Evolutionary conservation across 2,797 vertebrate genomes (phyloP).

Genomic region (Adelosebastes latens): DNA sequence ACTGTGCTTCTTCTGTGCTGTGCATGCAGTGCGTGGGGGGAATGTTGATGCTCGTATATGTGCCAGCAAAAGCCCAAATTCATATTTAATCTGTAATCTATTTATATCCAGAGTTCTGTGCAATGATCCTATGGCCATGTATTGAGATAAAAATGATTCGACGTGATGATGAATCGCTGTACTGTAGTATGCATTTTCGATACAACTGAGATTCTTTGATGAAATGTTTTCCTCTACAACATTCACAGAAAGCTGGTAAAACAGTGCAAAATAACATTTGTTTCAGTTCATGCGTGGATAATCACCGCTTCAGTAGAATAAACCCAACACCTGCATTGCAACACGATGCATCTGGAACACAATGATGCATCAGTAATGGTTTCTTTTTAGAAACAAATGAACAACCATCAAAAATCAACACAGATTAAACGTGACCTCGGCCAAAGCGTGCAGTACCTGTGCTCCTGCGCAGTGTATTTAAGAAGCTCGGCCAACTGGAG

Average conservation of each 20-base stretch:
- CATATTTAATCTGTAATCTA: conserved; percentile 53
- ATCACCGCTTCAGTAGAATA: conserved; percentile 23
- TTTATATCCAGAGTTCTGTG: conserved; percentile 18
- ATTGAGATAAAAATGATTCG: conserved; percentile 7
- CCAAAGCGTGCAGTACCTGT: conserved; percentile 83
- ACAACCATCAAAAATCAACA: neutral
- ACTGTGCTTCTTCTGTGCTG: conserved; percentile 15
- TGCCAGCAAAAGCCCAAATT: conserved; percentile 29
- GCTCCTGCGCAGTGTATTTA: conserved; percentile 98
- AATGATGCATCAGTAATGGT: conserved; percentile 23
- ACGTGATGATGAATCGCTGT: neutral
- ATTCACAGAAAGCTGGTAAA: conserved; percentile 13
- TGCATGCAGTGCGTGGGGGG: neutral
- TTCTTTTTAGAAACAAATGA: conserved; percentile 20
- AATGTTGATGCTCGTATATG: neutral
- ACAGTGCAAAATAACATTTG: conserved; percentile 25
- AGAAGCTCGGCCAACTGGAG: conserved; percentile 97
- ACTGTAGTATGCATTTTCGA: neutral
- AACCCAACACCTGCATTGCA: conserved; percentile 47
- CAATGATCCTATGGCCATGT: neutral
- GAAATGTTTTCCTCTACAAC: conserved; percentile 20
- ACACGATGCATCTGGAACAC: neutral
- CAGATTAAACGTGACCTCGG: conserved; percentile 13
- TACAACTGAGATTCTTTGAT: conserved; percentile 12
- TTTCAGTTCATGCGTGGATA: conserved; percentile 40